Percentiles rank a stretch among this genome's conserved stretches.
phyloP scores from a whole-genome alignment of 2,113 vertebrate species.

The Etheostoma cragini region DNA sequence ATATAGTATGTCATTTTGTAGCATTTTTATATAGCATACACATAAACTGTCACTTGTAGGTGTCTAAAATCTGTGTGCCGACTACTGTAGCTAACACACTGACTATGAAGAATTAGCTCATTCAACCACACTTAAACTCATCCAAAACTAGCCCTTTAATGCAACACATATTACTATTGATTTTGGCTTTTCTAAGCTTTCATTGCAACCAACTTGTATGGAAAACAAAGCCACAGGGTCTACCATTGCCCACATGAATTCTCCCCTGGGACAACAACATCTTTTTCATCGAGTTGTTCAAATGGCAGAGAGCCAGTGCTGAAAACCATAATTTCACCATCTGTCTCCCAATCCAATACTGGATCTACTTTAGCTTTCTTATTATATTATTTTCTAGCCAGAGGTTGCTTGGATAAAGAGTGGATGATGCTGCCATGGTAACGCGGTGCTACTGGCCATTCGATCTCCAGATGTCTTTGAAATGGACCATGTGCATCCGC shows the following conservation, averaged over 20 bases:
- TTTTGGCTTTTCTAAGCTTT: not conserved
- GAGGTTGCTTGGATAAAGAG: constrained; percentile 32
- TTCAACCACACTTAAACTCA: no score
- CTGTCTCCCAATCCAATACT: constrained; percentile 9
- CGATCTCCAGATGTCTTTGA: constrained; percentile 78
- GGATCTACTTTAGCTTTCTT: constrained; percentile 29
- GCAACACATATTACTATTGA: not conserved
- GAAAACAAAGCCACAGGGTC: no score
- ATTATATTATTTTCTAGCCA: constrained; percentile 32
- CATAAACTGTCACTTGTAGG: no score
- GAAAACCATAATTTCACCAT: constrained; percentile 27
- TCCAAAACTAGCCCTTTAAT: no score
- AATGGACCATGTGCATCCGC: constrained; percentile 69
- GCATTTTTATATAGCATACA: no score
- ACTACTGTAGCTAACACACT: no score
- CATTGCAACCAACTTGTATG: not conserved
- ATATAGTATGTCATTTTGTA: no score
- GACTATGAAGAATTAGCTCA: no score
- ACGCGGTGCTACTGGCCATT: constrained; percentile 65
- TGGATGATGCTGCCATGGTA: constrained; percentile 74
- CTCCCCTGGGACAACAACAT: not conserved
- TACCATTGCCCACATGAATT: not conserved
- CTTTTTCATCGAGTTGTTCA: not conserved
- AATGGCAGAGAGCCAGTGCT: not conserved
- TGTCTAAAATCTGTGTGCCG: no score